These are phyloP conservation scores for Cydia splendana DNA, from an alignment of 1,140 invertebrate genomes.

Conservation along the genomic window DNA sequence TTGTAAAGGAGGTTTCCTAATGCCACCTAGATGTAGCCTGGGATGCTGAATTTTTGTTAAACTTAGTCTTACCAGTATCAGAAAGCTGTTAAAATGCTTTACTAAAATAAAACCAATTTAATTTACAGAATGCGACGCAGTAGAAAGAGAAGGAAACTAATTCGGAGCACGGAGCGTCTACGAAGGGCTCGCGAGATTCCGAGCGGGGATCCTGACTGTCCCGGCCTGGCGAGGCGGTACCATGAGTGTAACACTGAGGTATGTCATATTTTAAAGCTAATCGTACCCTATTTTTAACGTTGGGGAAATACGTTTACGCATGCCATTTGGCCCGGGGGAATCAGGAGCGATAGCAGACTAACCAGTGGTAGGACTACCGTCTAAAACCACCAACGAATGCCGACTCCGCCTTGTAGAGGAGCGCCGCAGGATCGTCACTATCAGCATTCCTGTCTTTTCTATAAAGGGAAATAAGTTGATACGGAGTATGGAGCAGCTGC, in stretches of 20 bases:
- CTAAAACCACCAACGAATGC: no score
- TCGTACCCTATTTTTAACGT: no score
- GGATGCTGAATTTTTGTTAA: neutral
- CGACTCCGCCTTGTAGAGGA: no score
- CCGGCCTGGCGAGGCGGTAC: constrained; percentile 62
- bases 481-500: no score
- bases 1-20: no score
- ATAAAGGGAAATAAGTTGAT: neutral
- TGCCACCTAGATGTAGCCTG: no score
- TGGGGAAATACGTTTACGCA: no score
- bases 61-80: neutral
- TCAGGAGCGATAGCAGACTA: no score
- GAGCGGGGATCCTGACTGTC: constrained; percentile 58
- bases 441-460: no score
- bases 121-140: constrained; percentile 66
- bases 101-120: neutral
- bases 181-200: constrained; percentile 50
- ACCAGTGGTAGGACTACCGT: no score
- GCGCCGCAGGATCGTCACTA: no score
- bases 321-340: no score
- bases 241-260: constrained; percentile 73
- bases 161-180: constrained; percentile 50
- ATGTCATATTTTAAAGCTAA: constrained; percentile 33
- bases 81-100: neutral
- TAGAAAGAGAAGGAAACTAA: constrained; percentile 72